These are phyloP conservation scores for Anoura caudifer DNA, from an alignment of 2,113 vertebrate species.

Conservation along the genomic window DNA sequence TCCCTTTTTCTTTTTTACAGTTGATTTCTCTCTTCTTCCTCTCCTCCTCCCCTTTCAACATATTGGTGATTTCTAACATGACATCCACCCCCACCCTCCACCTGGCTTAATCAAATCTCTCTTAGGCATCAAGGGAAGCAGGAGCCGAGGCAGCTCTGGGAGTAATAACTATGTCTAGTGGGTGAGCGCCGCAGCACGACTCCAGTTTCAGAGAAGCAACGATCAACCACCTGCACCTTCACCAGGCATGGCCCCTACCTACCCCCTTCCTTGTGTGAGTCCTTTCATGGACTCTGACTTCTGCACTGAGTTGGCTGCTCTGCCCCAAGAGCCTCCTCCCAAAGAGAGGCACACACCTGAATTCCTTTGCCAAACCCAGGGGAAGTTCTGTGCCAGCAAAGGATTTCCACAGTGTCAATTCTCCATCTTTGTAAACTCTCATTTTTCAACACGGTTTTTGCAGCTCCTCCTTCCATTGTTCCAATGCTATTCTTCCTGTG, in stretches of 20 bases:
- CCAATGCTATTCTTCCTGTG: slow-evolving; percentile 4
- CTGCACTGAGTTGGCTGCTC: neutral
- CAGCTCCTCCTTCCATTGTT: neutral
- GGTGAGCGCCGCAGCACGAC: too few relatives aligned
- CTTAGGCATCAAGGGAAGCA: slow-evolving; percentile 28
- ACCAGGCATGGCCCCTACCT: accelerated
- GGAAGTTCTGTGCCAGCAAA: neutral
- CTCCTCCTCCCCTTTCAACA: slow-evolving; percentile 74
- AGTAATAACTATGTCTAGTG: neutral
- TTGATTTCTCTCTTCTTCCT: slow-evolving; percentile 79
- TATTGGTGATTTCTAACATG: slow-evolving; percentile 76
- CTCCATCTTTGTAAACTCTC: slow-evolving; percentile 21
- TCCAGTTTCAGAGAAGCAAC: neutral
- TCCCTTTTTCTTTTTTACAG: slow-evolving; percentile 80
- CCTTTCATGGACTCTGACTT: neutral
- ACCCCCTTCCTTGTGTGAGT: neutral
- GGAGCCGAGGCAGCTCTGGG: neutral
- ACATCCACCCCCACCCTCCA: slow-evolving; percentile 24
- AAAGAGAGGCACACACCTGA: neutral
- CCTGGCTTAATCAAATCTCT: slow-evolving; percentile 76
- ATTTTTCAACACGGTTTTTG: neutral
- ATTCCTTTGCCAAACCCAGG: neutral
- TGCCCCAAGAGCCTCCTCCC: neutral
- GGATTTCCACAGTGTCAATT: neutral
- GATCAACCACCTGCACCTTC: neutral